These are phyloP conservation scores for Uloborus diversus DNA, from an alignment of 1,140 invertebrate genomes.

Conservation along the genomic window DNA sequence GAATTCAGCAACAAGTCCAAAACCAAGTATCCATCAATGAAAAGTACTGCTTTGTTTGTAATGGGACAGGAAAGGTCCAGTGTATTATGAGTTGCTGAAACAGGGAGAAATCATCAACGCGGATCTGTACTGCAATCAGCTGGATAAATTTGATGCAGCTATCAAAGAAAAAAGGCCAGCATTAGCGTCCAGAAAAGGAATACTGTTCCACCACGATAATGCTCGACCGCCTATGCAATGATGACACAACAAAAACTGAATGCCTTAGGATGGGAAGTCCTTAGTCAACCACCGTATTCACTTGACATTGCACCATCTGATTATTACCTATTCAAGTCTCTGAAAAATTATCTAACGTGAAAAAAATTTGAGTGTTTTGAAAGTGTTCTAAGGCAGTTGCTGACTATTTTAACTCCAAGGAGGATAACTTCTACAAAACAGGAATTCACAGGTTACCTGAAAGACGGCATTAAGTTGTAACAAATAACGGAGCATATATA, in stretches of 20 bases:
- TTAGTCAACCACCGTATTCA: background rate
- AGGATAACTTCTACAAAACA: too few relatives aligned
- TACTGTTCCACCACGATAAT: conserved; percentile 37
- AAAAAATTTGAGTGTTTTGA: too few relatives aligned
- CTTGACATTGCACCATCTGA: conserved; percentile 15
- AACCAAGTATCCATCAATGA: background rate
- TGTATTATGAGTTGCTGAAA: conserved; percentile 15
- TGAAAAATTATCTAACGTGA: conserved; percentile 37
- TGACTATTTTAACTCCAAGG: too few relatives aligned
- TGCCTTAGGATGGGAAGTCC: background rate
- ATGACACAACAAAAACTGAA: background rate
- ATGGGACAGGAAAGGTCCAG: background rate
- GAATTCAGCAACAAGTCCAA: too few relatives aligned
- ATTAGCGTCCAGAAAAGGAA: conserved; percentile 33
- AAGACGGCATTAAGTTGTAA: too few relatives aligned
- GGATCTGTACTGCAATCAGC: conserved; percentile 38
- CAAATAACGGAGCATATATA: too few relatives aligned
- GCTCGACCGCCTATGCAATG: background rate
- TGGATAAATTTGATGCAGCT: conserved; percentile 40
- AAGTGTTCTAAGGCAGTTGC: too few relatives aligned
- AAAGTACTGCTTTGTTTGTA: conserved; percentile 9
- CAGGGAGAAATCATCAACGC: conserved; percentile 30
- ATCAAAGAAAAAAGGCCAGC: conserved; percentile 39
- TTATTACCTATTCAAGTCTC: conserved; percentile 27
- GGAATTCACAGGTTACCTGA: too few relatives aligned